Base-by-base conservation (phyloP, 92 coral and sea anemone species). In the Zoanthus solanderi region DNA sequence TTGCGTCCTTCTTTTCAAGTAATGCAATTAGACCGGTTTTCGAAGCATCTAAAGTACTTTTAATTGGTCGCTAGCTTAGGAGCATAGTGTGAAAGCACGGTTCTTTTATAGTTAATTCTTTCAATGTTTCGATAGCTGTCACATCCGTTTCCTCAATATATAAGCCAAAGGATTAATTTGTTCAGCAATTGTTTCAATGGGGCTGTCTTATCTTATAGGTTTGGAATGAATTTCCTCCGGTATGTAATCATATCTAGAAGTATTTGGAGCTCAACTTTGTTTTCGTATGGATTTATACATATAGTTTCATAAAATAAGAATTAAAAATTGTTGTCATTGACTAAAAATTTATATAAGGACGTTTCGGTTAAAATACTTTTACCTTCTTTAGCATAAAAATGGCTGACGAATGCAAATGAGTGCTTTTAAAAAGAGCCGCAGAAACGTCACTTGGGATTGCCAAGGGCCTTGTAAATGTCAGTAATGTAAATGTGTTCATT, bases 221-320 rank as follows among this genome's bases (percentile, higher is more conserved):
- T 9, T 84, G 88, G 88, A 23, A 84, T 34, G 88, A 84, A 84
- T 44, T 84, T 84, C 30, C 88, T 86, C 23, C 75, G 85, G 60
- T 84, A 84, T 58, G 86, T 84, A 0, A 83, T 83, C 56, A 65
- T 83, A 23, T 1, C 87, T 17, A 83, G 13, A 44, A 83, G 69
- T 67, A 86, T 72, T 5, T 84, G 86, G 30, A 88, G 45, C 46
- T 53, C 89, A 17, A 53, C 31, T 69, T 80, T 56, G 61, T 17
- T 6, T 56, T 14, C 15, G 12, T 14, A 17, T 9, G 15, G 12
- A 52, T 7, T 0, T 12, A 52, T 52, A 12, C 11, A 11, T 11
- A 56, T 14, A 17, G 15, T 56, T 56, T 3, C 61, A 11, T 56
- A 14, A 56, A 54, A 23, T 23, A 0, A 23, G 23, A 23, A 23